These are phyloP conservation scores for Chionis minor DNA, from an alignment of 2,113 vertebrate genomes.

Conservation along the genomic window DNA sequence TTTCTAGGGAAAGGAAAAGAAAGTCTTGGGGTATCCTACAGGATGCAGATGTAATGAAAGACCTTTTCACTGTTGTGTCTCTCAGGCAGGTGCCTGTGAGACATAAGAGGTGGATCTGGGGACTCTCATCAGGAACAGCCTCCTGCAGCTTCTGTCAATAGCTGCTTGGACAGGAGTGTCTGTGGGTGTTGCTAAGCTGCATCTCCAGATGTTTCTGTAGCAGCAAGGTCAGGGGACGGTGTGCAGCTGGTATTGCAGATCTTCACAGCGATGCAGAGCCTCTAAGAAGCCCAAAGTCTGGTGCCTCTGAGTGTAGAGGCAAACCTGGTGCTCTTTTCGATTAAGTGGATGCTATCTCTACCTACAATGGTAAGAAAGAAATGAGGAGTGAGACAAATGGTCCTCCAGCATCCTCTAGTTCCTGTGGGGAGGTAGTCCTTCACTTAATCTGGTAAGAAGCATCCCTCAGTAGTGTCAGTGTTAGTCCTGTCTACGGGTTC, in stretches of 20 bases:
- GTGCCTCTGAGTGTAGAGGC: background rate
- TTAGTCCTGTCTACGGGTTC: no score
- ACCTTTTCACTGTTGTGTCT: background rate
- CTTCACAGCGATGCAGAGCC: background rate
- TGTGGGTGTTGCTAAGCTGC: background rate
- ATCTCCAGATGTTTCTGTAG: background rate
- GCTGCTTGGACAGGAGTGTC: background rate
- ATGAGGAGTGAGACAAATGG: background rate
- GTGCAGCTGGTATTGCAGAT: background rate
- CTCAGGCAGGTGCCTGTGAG: background rate
- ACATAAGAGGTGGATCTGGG: background rate
- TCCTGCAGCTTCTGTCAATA: background rate
- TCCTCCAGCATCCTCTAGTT: background rate
- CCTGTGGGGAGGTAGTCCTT: no score
- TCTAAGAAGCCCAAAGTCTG: background rate
- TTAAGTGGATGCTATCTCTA: background rate
- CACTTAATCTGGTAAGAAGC: no score
- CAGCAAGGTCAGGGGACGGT: background rate
- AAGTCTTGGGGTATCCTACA: background rate
- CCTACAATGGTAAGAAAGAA: background rate
- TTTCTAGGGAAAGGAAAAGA: background rate
- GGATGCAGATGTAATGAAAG: background rate
- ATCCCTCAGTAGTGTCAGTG: no score
- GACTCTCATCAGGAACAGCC: background rate
- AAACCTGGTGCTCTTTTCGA: background rate